phyloP scores from a whole-genome alignment of 2,888 invertebrate species.

The Polydrusus pterygomalis region DNA sequence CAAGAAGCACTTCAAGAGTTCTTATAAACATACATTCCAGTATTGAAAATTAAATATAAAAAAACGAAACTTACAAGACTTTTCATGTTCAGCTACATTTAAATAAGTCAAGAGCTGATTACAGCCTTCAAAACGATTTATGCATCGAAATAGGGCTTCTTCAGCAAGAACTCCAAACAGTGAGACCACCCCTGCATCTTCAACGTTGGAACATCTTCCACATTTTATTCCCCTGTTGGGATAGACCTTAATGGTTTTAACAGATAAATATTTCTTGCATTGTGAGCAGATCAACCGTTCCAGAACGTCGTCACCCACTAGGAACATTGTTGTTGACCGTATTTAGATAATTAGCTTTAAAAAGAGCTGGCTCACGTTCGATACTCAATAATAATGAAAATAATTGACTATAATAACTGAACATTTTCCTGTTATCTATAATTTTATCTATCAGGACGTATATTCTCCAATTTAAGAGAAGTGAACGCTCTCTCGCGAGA shows the following conservation, averaged over 20 bases:
- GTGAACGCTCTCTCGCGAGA: too few species aligned
- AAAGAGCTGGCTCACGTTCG: too few species aligned
- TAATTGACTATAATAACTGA: too few species aligned
- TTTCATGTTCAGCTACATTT: conserved; percentile 12
- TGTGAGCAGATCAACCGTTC: conserved; percentile 3
- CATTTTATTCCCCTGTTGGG: conserved; percentile 15
- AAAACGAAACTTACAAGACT: conserved; percentile 4
- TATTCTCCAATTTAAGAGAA: too few species aligned
- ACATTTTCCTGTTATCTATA: too few species aligned
- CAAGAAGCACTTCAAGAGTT: too few species aligned
- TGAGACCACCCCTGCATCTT: conserved; percentile 9
- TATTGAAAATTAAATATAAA: too few species aligned
- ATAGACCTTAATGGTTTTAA: not conserved
- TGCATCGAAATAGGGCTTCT: conserved; percentile 10
- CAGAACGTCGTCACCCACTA: not conserved
- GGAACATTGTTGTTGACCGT: conserved; percentile 8
- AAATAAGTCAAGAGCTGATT: conserved; percentile 7
- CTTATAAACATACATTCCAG: too few species aligned
- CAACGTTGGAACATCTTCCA: not conserved
- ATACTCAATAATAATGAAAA: too few species aligned
- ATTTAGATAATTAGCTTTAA: too few species aligned
- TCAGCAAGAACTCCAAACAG: conserved; percentile 8
- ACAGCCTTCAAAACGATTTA: conserved; percentile 20
- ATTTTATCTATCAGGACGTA: too few species aligned
- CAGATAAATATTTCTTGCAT: conserved; percentile 11